phyloP scores from a whole-genome alignment of 2,888 invertebrate genomes.

The Mesorhabditis sp. region DNA sequence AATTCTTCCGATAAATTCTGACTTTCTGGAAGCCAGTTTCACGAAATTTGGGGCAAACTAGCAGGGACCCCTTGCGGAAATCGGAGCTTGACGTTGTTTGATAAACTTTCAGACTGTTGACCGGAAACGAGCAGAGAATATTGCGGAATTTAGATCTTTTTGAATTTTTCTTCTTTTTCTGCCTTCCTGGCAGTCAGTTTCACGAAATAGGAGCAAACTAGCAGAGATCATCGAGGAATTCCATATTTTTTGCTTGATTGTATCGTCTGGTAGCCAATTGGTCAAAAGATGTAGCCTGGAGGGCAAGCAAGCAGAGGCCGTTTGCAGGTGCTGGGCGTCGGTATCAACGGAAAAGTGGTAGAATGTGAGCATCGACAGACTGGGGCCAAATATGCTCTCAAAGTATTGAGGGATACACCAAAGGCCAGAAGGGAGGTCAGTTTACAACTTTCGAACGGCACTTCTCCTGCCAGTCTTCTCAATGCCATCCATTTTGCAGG shows the following conservation, averaged over 20 bases:
- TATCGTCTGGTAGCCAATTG: neutral
- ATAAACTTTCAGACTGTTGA: no score
- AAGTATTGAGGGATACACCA: conserved; percentile 83
- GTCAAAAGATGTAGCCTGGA: neutral
- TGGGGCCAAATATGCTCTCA: conserved; percentile 80
- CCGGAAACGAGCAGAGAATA: no score
- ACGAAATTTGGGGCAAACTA: no score
- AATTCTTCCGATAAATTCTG: no score
- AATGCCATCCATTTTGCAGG: conserved; percentile 57
- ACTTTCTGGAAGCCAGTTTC: no score
- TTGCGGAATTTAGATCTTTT: no score
- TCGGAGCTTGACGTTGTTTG: no score
- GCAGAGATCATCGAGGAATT: neutral
- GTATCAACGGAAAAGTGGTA: conserved; percentile 97
- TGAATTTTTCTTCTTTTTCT: no score
- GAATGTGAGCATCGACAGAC: conserved; percentile 79
- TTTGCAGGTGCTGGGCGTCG: conserved; percentile 79
- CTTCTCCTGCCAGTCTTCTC: no score
- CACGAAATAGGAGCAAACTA: neutral
- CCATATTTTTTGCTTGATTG: neutral
- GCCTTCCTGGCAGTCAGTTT: no score
- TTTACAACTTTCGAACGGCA: neutral
- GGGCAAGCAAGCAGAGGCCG: neutral
- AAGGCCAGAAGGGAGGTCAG: conserved; percentile 81
- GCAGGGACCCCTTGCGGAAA: no score